Evolutionary conservation across 2,888 invertebrate genomes (phyloP).

Genomic region (Protophormia terraenovae): DNA sequence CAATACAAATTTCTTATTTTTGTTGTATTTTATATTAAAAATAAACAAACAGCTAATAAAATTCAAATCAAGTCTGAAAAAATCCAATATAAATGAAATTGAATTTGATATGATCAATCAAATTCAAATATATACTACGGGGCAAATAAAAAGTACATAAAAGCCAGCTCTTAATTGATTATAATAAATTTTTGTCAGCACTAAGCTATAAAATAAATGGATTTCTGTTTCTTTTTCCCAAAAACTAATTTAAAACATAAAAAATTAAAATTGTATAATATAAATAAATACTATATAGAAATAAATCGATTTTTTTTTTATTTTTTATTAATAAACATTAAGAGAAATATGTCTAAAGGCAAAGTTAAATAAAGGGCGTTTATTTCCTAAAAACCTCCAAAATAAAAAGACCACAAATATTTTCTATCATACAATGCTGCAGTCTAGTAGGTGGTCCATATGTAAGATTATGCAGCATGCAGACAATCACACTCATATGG

Average conservation of each 20-base stretch:
- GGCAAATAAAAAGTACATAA: background rate
- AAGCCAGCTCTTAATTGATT: constrained; percentile 39
- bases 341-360: background rate
- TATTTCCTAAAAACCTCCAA: background rate
- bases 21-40: background rate
- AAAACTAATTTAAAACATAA: background rate
- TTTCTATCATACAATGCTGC: background rate
- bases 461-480: constrained; percentile 8
- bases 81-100: background rate
- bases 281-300: background rate
- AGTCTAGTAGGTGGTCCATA: constrained; percentile 59
- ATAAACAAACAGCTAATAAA: constrained; percentile 10
- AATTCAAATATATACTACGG: background rate
- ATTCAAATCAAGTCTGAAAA: background rate
- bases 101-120: constrained; percentile 30
- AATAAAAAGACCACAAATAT: background rate
- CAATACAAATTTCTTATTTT: background rate
- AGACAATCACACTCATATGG: background rate
- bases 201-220: constrained; percentile 52
- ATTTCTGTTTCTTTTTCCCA: constrained; percentile 8
- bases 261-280: background rate
- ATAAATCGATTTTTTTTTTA: too few relatives aligned
- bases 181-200: constrained; percentile 58
- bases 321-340: constrained; percentile 8
- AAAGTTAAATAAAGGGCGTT: constrained; percentile 41